These are phyloP conservation scores for Notospermus geniculatus DNA, from an alignment of 1,140 invertebrate species.

Conservation along the genomic window DNA sequence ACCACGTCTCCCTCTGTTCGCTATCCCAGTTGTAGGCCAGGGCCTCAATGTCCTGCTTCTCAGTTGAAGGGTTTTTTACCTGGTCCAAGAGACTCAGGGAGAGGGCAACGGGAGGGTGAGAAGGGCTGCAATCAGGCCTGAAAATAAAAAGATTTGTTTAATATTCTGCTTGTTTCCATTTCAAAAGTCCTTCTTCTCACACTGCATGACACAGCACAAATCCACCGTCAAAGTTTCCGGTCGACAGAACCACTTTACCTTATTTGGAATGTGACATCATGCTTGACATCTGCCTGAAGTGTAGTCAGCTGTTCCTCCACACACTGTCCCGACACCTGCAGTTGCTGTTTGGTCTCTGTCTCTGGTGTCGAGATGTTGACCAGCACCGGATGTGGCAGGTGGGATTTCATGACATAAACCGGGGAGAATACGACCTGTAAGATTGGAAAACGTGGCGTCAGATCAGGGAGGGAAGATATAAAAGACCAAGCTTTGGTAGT, in stretches of 20 bases:
- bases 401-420: conserved; percentile 72
- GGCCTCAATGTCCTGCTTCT: conserved; percentile 29
- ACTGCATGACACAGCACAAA: no score
- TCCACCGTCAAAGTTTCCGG: no score
- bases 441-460: no score
- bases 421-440: conserved; percentile 65
- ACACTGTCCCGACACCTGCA: conserved; percentile 62
- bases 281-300: conserved; percentile 65
- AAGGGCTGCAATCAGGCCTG: conserved; percentile 56
- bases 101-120: conserved; percentile 64
- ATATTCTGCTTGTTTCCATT: no score
- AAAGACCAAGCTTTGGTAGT: no score
- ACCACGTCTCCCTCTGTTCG: background rate
- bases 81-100: conserved; percentile 62
- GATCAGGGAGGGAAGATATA: no score
- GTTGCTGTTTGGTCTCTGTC: conserved; percentile 29
- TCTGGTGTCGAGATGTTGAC: conserved; percentile 66
- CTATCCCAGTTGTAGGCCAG: conserved; percentile 23
- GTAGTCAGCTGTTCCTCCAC: conserved; percentile 65
- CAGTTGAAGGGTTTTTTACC: conserved; percentile 23
- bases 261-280: conserved; percentile 49
- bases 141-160: no score
- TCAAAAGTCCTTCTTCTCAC: no score
- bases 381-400: conserved; percentile 65
- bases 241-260: no score